Evolutionary conservation across 2,113 vertebrate species (phyloP), one percentile per base, ranked within the genome.

Genomic region (Blennius ocellaris): DNA sequence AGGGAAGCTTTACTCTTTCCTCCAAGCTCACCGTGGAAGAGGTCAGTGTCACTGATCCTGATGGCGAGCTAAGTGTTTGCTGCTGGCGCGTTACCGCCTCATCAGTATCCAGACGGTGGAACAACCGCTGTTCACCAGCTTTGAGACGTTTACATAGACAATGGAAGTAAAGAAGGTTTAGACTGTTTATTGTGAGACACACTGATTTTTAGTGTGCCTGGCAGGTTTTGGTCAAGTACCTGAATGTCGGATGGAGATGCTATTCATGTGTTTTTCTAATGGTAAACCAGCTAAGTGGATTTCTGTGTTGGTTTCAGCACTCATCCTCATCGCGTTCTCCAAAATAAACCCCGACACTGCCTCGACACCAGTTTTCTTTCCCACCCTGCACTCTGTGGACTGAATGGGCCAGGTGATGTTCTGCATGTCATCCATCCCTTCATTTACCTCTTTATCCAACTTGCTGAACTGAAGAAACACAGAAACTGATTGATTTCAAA

Each of bases 21-120:
- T 91, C 0, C 78, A 92, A 17, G 61, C 93, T 50, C 17, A 87
- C 0, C 0, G 93, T 94, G 11, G 93, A 95, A 62, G 94, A 95
- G 93, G 94, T 94, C 63, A 53, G 69, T 44, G 8, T 67, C 14
- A 44, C 21, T 63, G 6, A 38, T 73, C 55, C n/a, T 50, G 36
- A 65, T 55, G 7, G 6, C 10, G 12, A 16, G 54, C 44, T 30
- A n/a, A 73, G 69, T 43, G 47, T 39, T 38, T 54, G 50, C 37
- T 65, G 45, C 11, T 8, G 49, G n/a, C 40, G 8, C 7, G n/a
- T 56, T 40, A 30, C 16, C 58, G 59, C 55, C 38, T 66, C 36
- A 61, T 59, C 17, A 54, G 21, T 49, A 49, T 37, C 7, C 2
- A 41, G 39, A 2, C 11, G 39, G 30, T 15, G 6, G 51, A 39